Conservation (phyloP, 2,888 invertebrate species). For the Philopedon plagiatum region DNA sequence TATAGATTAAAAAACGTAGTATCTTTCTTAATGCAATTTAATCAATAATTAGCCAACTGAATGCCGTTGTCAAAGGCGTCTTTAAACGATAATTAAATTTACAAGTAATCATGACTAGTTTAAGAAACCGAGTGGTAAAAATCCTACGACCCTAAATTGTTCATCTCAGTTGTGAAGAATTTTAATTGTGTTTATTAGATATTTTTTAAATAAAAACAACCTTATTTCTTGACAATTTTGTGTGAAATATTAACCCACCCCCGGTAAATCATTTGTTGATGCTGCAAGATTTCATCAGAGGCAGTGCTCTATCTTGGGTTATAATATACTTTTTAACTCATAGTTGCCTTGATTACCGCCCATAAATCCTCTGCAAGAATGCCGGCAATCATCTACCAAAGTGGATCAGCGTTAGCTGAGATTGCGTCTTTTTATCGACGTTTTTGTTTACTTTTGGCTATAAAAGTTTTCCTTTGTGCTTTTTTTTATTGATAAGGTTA, state of each 20-base stretch:
- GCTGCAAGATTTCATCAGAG: constrained; percentile 8
- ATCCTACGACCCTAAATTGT: no score
- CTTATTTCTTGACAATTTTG: no score
- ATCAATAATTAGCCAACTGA: no score
- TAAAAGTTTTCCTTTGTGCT: not conserved
- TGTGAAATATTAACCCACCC: not conserved
- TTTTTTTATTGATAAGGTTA: not conserved
- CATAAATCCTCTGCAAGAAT: constrained; percentile 16
- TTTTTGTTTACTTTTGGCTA: constrained; percentile 14
- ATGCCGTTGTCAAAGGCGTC: no score
- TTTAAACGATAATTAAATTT: no score
- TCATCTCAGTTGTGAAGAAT: no score
- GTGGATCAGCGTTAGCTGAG: constrained; percentile 14
- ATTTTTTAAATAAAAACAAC: no score
- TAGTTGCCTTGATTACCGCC: constrained; percentile 22
- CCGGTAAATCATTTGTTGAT: not conserved
- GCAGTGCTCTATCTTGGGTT: constrained; percentile 11
- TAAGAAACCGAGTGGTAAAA: no score
- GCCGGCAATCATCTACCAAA: constrained; percentile 20
- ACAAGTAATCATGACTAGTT: no score
- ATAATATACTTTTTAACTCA: constrained; percentile 22
- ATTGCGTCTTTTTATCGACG: constrained; percentile 18
- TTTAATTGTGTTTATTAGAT: no score
- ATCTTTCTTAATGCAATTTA: no score
- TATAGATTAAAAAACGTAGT: no score